A percentile compares a stretch with the other conserved stretches of the same genome.
These are phyloP conservation scores for Drosophila macrospina DNA, from an alignment of 2,888 invertebrate species.

Conservation along the genomic window DNA sequence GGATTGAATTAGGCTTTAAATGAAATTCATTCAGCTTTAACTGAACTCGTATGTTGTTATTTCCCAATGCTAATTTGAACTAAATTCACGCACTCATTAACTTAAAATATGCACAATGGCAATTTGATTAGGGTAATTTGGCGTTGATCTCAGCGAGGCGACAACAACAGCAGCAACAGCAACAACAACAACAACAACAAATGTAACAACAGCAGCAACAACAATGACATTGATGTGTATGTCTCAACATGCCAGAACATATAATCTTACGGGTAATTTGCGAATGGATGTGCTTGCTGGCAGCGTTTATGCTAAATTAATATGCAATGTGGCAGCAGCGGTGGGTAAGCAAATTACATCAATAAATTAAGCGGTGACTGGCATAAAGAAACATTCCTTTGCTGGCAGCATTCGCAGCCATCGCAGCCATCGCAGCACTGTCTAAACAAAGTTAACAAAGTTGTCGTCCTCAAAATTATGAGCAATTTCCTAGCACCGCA, in stretches of 20 bases:
- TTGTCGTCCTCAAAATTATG: constrained; percentile 68
- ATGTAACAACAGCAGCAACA: constrained; percentile 11
- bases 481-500: constrained; percentile 49
- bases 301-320: constrained; percentile 78
- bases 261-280: constrained; percentile 71
- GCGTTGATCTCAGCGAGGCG: constrained; percentile 65
- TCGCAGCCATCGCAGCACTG: constrained; percentile 3
- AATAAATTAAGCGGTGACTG: constrained; percentile 69
- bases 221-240: constrained; percentile 32
- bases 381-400: constrained; percentile 43
- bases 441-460: constrained; percentile 59
- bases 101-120: constrained; percentile 78
- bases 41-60: constrained; percentile 3
- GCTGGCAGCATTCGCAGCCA: constrained; percentile 7
- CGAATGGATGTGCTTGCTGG: constrained; percentile 55
- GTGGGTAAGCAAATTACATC: constrained; percentile 65
- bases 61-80: constrained; percentile 58
- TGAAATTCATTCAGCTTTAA: neutral
- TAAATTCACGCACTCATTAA: constrained; percentile 77
- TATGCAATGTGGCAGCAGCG: constrained; percentile 62
- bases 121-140: constrained; percentile 82
- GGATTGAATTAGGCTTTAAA: neutral
- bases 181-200: constrained; percentile 14
- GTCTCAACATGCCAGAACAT: constrained; percentile 54
- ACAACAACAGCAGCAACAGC: constrained; percentile 14